Base-by-base conservation (phyloP, 2,797 vertebrate species). In the Hydrophis major region DNA sequence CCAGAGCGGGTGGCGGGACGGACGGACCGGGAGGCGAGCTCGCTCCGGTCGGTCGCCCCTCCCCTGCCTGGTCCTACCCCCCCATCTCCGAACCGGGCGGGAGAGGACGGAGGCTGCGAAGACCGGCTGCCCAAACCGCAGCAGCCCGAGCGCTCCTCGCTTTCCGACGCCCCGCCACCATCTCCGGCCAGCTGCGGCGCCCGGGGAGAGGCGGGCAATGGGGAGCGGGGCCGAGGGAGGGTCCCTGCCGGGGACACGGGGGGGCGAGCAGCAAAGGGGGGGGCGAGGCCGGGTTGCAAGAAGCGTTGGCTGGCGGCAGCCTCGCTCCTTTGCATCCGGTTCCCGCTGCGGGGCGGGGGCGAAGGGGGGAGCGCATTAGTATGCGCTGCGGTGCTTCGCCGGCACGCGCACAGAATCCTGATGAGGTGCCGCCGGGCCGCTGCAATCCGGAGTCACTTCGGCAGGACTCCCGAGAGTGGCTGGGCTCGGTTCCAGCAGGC, bases 11-110 rank as follows among this genome's bases (percentile, higher is more conserved):
- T 87, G 61, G 86, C 20, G 28, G 57, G 50, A 53, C 50, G 57
- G 60, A 59, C 5, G 96, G 95, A 18, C 25, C 25, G 16, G 60
- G 63, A 55, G 20, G 59, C 32, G 88, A 47, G 6, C 22, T 13
- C 2, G 53, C 37, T 87, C 92, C 50, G 50, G 50, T 53, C 83
- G 57, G 78, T 3, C 14, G 42, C 56, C 66, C 57, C 47, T 89
- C 56, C 78, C 47, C 63, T 63, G 57, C 11, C 37, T 22, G 69
- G 74, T 78, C 74, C 74, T 78, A 42, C 37, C 32, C 74, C 74
- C 74, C 74, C 74, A 78, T 93, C 94, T 93, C 94, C 93, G 93
- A 94, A 90, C 92, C 93, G 92, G 95, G 93, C 94, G 94, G 94
- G 91, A 93, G 74, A 86, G 47, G 88, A 37, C 69, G 25, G 92